phyloP scores from a whole-genome alignment of 53 echinoderm and acorn worm genomes.

The Hippasteria phrygiana region DNA sequence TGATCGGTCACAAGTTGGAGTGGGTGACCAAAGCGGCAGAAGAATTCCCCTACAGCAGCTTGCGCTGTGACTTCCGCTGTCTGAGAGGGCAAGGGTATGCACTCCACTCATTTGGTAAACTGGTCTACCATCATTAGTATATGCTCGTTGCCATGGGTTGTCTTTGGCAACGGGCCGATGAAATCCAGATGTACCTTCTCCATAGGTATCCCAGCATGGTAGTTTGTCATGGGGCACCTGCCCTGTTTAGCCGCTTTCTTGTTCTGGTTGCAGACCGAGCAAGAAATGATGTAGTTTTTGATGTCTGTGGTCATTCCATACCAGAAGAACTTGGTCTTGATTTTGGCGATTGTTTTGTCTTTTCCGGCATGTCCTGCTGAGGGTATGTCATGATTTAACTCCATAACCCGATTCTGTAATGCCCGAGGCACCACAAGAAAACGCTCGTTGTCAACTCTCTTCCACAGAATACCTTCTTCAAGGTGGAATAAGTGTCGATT shows the following conservation, averaged over 20 bases:
- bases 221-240: conserved; percentile 37
- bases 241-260: conserved; percentile 51
- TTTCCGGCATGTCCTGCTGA: conserved; percentile 58
- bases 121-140: conserved; percentile 64
- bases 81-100: conserved; percentile 46
- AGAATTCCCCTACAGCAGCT: conserved; percentile 29
- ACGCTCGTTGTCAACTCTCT: not conserved
- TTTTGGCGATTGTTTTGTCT: conserved; percentile 1
- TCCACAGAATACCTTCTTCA: conserved; percentile 43
- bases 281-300: conserved; percentile 8
- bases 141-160: conserved; percentile 45
- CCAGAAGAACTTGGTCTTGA: conserved; percentile 38
- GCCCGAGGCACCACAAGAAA: conserved; percentile 25
- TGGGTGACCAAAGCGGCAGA: conserved; percentile 41
- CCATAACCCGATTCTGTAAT: conserved; percentile 6
- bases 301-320: conserved; percentile 48
- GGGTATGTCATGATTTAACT: conserved; percentile 49
- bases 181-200: conserved; percentile 60
- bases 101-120: conserved; percentile 67
- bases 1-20: conserved; percentile 47
- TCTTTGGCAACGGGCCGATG: conserved; percentile 58
- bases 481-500: conserved; percentile 14
- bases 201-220: conserved; percentile 58
- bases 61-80: conserved; percentile 39
- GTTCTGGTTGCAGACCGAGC: conserved; percentile 25